Evolutionary conservation across 2,888 invertebrate genomes (phyloP).

Genomic region (Tigriopus californicus): DNA sequence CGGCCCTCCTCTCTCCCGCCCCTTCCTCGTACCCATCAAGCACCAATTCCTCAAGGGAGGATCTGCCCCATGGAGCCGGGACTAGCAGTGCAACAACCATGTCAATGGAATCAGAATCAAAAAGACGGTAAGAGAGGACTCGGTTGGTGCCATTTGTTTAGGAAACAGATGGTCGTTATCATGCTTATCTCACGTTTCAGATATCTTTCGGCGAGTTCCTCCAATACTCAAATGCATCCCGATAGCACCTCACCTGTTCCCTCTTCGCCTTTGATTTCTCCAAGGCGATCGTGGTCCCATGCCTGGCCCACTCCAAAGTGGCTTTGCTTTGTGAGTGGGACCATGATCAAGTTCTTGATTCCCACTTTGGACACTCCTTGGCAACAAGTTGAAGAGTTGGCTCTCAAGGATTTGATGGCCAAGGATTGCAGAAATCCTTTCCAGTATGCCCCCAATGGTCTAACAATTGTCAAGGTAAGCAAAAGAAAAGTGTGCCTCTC

Average conservation of each 20-base stretch:
- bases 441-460: slow-evolving; percentile 24
- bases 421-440: slow-evolving; percentile 6
- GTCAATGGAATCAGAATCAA: neutral
- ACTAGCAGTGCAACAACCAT: too few relatives aligned
- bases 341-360: slow-evolving; percentile 17
- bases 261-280: slow-evolving; percentile 13
- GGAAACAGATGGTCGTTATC: neutral
- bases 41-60: slow-evolving; percentile 21
- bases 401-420: slow-evolving; percentile 13
- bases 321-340: slow-evolving; percentile 28
- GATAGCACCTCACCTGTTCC: slow-evolving; percentile 6
- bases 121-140: neutral
- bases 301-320: slow-evolving; percentile 28
- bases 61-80: neutral
- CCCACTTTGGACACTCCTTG: slow-evolving; percentile 20
- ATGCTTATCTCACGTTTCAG: too few relatives aligned
- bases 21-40: slow-evolving; percentile 24
- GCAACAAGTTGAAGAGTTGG: slow-evolving; percentile 20
- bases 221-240: neutral
- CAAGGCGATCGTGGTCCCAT: slow-evolving; percentile 17
- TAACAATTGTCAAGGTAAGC: slow-evolving; percentile 22
- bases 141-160: too few relatives aligned
- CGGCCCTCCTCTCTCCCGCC: slow-evolving; percentile 23
- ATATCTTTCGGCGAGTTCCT: too few relatives aligned
- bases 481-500: too few relatives aligned